Evolutionary conservation across 1,140 invertebrate genomes (phyloP).

Genomic region (Brachionus plicatilis): DNA sequence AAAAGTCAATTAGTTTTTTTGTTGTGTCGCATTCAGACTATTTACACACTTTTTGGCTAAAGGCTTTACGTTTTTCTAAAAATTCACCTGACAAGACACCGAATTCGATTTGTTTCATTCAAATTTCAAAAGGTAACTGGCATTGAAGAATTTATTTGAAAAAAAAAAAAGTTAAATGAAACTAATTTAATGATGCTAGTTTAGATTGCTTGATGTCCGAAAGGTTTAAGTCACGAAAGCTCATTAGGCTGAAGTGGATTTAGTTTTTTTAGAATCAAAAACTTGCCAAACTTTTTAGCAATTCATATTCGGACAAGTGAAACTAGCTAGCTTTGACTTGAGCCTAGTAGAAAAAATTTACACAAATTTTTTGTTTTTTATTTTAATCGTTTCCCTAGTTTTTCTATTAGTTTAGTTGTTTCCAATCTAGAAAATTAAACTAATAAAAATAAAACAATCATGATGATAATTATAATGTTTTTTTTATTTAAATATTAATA

Average conservation of each 20-base stretch:
- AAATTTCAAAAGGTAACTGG: too few species aligned
- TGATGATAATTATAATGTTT: slow-evolving; percentile 38
- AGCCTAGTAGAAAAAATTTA: not conserved
- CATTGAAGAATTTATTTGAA: too few species aligned
- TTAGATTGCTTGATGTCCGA: too few species aligned
- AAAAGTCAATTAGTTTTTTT: not conserved
- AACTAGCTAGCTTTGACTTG: not conserved
- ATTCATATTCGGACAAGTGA: not conserved
- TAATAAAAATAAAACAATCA: slow-evolving; percentile 36
- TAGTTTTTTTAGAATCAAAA: too few species aligned
- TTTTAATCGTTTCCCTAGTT: not conserved
- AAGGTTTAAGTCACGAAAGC: too few species aligned
- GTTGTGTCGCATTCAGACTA: not conserved
- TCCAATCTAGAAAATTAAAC: slow-evolving; percentile 8
- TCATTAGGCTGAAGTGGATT: too few species aligned
- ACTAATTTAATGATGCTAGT: too few species aligned
- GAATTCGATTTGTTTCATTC: too few species aligned
- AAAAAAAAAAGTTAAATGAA: too few species aligned
- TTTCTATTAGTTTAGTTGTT: not conserved
- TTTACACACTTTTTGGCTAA: too few species aligned
- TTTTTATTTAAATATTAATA: slow-evolving; percentile 37
- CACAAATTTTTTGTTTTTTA: not conserved
- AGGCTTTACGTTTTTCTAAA: too few species aligned
- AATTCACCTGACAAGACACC: not conserved
- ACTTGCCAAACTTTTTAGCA: not conserved